phyloP scores from a whole-genome alignment of 1,140 invertebrate genomes.

The Metopolophium dirhodum region DNA sequence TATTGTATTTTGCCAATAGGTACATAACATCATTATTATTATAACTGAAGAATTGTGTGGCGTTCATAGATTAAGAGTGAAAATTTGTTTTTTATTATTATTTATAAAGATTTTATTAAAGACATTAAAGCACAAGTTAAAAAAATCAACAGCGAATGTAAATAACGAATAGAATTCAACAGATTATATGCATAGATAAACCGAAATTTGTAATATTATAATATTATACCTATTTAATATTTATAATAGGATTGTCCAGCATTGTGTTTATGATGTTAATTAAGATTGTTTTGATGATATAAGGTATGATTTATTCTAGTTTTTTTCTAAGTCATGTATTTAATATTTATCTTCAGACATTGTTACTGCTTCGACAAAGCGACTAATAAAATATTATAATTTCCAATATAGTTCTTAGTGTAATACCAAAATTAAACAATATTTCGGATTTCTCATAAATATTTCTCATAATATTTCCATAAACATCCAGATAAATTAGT shows the following conservation, averaged over 20 bases:
- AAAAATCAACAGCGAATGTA: background rate
- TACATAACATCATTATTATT: no score
- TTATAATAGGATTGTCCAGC: background rate
- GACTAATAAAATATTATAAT: background rate
- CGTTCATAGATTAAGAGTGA: background rate
- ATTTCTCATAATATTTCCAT: no score
- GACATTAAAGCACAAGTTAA: background rate
- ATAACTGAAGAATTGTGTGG: background rate
- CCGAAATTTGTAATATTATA: background rate
- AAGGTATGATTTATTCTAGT: background rate
- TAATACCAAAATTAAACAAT: background rate
- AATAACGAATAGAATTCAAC: background rate
- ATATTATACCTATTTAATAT: background rate
- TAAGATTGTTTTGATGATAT: no score
- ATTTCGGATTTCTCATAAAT: background rate
- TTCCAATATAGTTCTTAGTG: background rate
- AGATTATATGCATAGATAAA: background rate
- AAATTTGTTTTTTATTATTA: background rate
- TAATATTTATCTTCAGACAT: background rate
- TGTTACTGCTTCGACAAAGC: background rate
- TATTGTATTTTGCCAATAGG: background rate
- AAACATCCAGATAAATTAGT: background rate
- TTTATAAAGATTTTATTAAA: background rate
- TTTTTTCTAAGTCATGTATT: background rate
- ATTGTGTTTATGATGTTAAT: background rate